phyloP scores from a whole-genome alignment of 2,797 vertebrate genomes.

The Lepidocolaptes lacrymiger region DNA sequence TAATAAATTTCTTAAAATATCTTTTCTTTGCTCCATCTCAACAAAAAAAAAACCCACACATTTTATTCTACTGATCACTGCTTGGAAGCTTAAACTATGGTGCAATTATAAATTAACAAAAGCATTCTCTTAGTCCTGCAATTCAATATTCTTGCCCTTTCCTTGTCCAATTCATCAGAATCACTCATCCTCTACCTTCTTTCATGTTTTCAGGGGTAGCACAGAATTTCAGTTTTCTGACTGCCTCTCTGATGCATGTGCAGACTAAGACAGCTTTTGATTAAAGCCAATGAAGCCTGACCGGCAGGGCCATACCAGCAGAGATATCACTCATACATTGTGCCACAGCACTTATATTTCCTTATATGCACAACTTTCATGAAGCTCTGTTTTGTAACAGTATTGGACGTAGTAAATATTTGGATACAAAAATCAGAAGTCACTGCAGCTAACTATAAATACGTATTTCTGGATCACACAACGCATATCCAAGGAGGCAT shows the following conservation, averaged over 20 bases:
- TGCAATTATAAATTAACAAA: not conserved
- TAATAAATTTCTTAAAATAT: not conserved
- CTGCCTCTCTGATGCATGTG: not conserved
- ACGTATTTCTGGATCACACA: not conserved
- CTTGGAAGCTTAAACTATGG: not conserved
- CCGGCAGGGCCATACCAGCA: not conserved
- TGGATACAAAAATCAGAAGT: slow-evolving; percentile 10
- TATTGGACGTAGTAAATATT: slow-evolving; percentile 56
- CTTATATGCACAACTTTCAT: not conserved
- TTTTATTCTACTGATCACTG: not conserved
- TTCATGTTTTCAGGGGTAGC: not conserved
- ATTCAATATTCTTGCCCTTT: not conserved
- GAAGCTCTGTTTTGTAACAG: not conserved
- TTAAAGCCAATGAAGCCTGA: not conserved
- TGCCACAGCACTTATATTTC: not conserved
- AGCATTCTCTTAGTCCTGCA: not conserved
- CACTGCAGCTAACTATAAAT: slow-evolving; percentile 15
- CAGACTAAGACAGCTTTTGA: slow-evolving; percentile 5
- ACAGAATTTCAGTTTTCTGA: not conserved
- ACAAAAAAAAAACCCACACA: not conserved
- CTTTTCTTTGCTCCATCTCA: not conserved
- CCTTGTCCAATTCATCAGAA: not conserved
- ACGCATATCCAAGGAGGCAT: not conserved
- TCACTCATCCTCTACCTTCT: not conserved
- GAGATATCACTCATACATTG: not conserved